A percentile compares a stretch with the other conserved stretches of the same genome.
Conservation (phyloP, 2,888 invertebrate species). For the Lepidochrysops patricia region DNA sequence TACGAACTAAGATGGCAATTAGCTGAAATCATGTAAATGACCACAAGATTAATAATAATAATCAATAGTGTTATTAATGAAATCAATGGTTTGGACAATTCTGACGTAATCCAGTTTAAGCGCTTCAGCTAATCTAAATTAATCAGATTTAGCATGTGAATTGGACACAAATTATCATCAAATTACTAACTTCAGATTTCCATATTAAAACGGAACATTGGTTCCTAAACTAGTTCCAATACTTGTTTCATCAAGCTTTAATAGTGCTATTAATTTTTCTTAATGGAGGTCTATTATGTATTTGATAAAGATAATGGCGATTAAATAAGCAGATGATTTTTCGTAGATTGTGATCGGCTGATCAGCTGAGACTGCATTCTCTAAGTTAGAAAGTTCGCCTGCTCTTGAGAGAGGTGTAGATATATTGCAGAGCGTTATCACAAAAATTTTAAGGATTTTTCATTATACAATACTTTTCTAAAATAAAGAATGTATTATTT, state of each 20-base stretch:
- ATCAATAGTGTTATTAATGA: background rate
- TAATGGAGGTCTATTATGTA: background rate
- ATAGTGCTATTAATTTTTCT: background rate
- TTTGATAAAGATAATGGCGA: background rate
- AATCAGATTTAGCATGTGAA: conserved; percentile 3
- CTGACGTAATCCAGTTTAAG: conserved; percentile 1
- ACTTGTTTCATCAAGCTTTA: conserved; percentile 1
- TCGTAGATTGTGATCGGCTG: background rate
- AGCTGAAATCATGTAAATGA: background rate
- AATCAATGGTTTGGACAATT: conserved; percentile 1
- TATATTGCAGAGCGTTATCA: background rate
- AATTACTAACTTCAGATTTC: conserved; percentile 4
- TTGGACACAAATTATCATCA: background rate
- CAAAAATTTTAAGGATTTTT: too few species aligned
- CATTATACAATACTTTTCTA: too few species aligned
- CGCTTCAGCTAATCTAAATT: background rate
- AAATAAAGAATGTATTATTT: too few species aligned
- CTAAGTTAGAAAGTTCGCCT: background rate
- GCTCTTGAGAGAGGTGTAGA: background rate
- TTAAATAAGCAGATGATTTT: background rate
- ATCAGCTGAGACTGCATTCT: background rate
- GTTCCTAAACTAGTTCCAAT: background rate
- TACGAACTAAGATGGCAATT: background rate
- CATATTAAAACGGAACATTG: background rate
- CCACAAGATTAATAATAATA: background rate